Conservation (phyloP, 2,797 vertebrate genomes). For the Siniperca obscura region DNA sequence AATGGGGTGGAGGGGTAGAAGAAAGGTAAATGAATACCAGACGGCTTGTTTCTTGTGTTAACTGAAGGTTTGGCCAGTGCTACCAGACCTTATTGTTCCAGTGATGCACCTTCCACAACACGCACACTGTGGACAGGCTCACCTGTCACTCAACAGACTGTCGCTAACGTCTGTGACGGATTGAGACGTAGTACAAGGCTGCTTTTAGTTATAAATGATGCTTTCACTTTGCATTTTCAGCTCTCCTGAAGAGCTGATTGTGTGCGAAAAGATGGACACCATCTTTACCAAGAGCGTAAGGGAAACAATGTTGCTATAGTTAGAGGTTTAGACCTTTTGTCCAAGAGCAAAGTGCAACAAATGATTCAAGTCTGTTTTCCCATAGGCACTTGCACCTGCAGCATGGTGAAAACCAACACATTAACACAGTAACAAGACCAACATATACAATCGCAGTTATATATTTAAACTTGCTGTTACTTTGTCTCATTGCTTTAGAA, state of each 20-base stretch:
- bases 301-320: not conserved
- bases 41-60: conserved; percentile 62
- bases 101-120: conserved; percentile 37
- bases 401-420: not conserved
- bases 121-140: conserved; percentile 27
- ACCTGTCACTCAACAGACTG: conserved; percentile 61
- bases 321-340: not conserved
- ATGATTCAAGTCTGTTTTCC: conserved; percentile 22
- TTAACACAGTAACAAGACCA: not conserved
- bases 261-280: not conserved
- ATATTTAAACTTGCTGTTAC: not conserved
- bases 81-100: conserved; percentile 65
- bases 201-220: conserved; percentile 40
- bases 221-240: conserved; percentile 9
- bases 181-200: conserved; percentile 1
- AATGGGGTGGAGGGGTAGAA: conserved; percentile 48
- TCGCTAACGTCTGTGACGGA: conserved; percentile 40
- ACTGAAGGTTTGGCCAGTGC: conserved; percentile 59
- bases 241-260: conserved; percentile 11
- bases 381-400: conserved; percentile 23
- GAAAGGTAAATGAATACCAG: conserved; percentile 77
- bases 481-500: not conserved
- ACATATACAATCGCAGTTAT: not conserved
- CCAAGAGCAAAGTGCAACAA: conserved; percentile 28
- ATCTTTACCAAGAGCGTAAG: not conserved